Base-by-base conservation (phyloP, 2,888 invertebrate species). In the Eudasyphora cyanicolor region DNA sequence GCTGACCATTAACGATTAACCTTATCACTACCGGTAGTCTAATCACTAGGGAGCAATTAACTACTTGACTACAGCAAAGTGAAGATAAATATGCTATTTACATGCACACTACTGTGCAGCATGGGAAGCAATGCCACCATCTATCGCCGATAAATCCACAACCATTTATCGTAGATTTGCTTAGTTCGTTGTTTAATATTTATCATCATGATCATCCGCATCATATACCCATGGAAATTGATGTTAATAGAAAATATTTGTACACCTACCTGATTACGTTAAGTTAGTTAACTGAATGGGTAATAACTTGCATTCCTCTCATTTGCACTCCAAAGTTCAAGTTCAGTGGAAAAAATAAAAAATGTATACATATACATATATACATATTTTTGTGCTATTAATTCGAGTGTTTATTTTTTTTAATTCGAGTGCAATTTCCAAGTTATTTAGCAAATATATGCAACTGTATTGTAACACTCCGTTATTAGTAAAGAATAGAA, bases 331-430 rank as follows among this genome's bases (percentile, higher is more conserved):
- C 38, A 21, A 35, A 49, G 64, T 71, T 77, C 69, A 78, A 81
- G 81, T 80, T 84, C 75, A 74, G 35, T 38, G 76, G n/a, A 57
- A 76, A 38, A 45, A 45, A n/a, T n/a, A n/a, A n/a, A n/a, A n/a
- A n/a, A n/a, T n/a, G n/a, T n/a, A n/a, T n/a, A n/a, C n/a, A n/a
- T n/a, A n/a, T n/a, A n/a, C n/a, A n/a, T n/a, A n/a, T n/a, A n/a
- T n/a, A n/a, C n/a, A n/a, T n/a, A n/a, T n/a, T n/a, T n/a, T n/a
- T 45, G 6, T 45, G 45, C 6, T 2, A 45, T n/a, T 38, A 38
- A 73, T 69, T n/a, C 27, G 29, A 73, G 14, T 17, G n/a, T 35
- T n/a, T 60, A 21, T 82, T 78, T 78, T 60, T 60, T 29, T 60
- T 17, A 78, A 69, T 69, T 78, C 45, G n/a, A 70, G 82, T 78